Base-by-base conservation (phyloP, 2,113 vertebrate genomes). In the Pachyramphus minor region DNA sequence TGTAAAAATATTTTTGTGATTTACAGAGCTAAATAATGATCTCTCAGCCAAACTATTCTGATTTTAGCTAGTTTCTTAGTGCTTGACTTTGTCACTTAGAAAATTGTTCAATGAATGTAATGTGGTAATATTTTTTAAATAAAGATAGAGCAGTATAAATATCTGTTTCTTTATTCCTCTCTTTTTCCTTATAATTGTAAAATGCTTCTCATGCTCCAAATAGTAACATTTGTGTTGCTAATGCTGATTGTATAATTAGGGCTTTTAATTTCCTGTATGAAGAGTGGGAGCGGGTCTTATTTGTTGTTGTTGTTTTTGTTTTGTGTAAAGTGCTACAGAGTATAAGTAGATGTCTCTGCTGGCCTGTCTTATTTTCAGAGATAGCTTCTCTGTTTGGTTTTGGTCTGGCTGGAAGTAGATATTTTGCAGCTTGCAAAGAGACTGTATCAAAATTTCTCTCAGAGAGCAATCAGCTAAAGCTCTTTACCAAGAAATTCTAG, bases 201-300 rank as follows among this genome's bases (percentile, higher is more conserved):
- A 92, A 80, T 67, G 42, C 35, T 84, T 88, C 69, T 85, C 18
- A 23, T 42, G 42, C 52, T 82, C 52, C 15, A 33, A 84, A 77
- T 55, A 64, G 83, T 59, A 71, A 60, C 68, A 72, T 87, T 91
- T 94, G 52, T 85, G 79, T 88, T 90, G n/a, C 52, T 95, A 74
- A 81, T 85, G 42, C 83, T 94, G 82, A 90, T 84, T 74, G 49
- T 75, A 23, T 90, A 94, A 92, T 93, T 77, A 60, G 13, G 12
- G 56, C 44, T 96, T 96, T 94, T 93, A 91, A 93, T 93, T 96
- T 95, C 60, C 83, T 86, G 42, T 74, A 68, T 77, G 52, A 90
- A 92, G 91, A 93, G 76, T 39, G 22, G 78, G 89, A 69, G 82
- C 80, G 55, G 66, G 17, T 28, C 91, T 30, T n/a, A 56, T 49